phyloP scores from a whole-genome alignment of 2,797 vertebrate genomes.

The Poeciliopsis presidionis region DNA sequence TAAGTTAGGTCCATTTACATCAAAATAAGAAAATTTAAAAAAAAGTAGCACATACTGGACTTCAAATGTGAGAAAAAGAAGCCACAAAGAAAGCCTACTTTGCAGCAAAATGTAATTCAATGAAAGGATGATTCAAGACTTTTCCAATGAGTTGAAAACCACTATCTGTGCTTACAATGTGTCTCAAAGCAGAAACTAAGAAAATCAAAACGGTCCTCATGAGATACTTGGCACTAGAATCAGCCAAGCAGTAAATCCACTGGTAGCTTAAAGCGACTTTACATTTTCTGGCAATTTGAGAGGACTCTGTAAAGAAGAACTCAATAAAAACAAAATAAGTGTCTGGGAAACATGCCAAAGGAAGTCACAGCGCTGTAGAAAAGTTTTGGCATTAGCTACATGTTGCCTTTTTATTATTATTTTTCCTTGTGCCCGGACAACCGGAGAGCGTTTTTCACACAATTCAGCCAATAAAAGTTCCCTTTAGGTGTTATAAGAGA shows the following conservation, averaged over 20 bases:
- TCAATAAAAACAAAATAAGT: not conserved
- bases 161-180: not conserved
- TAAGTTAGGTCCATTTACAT: not conserved
- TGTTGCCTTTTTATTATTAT: conserved; percentile 4
- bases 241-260: not conserved
- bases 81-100: not conserved
- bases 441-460: conserved; percentile 22
- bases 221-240: not conserved
- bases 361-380: not conserved
- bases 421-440: conserved; percentile 4
- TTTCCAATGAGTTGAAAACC: not conserved
- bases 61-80: not conserved
- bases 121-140: not conserved
- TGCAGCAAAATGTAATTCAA: not conserved
- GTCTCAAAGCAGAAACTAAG: not conserved
- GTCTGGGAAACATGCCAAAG: not conserved
- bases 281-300: conserved; percentile 1
- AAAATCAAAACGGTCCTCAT: not conserved
- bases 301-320: not conserved
- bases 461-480: conserved; percentile 37
- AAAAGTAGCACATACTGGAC: not conserved
- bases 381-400: conserved; percentile 35
- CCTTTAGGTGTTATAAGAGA: conserved; percentile 40
- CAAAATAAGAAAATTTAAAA: not conserved
- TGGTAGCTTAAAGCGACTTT: not conserved